Conservation (phyloP, 2,797 vertebrate species). For the Aldrovandia affinis region DNA sequence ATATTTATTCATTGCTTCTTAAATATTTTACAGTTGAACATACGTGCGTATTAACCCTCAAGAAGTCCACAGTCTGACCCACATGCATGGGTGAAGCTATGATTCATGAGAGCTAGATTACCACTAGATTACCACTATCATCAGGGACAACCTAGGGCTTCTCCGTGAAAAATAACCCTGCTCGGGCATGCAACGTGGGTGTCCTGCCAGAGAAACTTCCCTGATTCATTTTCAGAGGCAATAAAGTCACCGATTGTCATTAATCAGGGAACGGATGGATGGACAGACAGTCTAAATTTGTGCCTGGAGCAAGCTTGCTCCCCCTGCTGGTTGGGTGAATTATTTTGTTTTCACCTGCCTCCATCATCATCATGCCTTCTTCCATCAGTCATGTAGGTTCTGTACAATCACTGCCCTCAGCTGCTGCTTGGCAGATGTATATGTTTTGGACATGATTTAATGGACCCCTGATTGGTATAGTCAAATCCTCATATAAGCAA, state of each 20-base stretch:
- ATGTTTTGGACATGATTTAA: background rate
- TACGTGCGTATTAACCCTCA: background rate
- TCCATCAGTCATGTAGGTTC: background rate
- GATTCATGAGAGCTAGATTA: background rate
- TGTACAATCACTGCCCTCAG: background rate
- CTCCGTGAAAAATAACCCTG: background rate
- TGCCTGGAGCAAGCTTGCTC: background rate
- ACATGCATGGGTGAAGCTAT: background rate
- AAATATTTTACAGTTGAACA: background rate
- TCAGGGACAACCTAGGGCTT: background rate
- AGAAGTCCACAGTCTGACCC: background rate
- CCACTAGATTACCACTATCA: background rate
- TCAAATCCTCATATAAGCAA: background rate
- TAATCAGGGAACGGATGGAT: background rate
- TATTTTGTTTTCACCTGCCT: background rate
- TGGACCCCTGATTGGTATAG: background rate
- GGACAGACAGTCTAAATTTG: background rate
- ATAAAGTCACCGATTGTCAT: background rate
- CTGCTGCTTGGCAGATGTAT: background rate
- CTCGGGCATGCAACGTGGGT: background rate
- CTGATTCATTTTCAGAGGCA: background rate
- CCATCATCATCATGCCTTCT: background rate
- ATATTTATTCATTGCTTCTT: background rate
- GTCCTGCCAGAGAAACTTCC: too few species aligned
- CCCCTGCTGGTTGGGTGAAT: background rate